These are phyloP conservation scores for Drosophila kambysellisi DNA, from an alignment of 2,888 invertebrate species.

Conservation along the genomic window DNA sequence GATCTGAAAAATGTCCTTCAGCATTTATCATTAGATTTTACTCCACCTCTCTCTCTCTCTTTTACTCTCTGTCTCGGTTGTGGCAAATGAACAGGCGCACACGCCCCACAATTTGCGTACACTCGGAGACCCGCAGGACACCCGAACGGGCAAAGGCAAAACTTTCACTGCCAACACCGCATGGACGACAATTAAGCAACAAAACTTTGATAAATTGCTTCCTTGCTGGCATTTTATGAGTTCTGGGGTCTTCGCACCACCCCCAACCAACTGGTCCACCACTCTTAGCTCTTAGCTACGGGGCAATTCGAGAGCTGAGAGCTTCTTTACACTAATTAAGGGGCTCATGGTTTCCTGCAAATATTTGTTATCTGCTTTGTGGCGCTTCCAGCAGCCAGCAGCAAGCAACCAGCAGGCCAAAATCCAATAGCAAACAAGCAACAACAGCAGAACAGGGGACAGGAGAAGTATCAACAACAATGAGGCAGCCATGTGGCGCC, in stretches of 20 bases:
- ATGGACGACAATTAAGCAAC: slow-evolving; percentile 81
- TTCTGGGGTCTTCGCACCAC: slow-evolving; percentile 15
- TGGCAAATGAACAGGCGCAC: slow-evolving; percentile 53
- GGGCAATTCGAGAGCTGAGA: slow-evolving; percentile 35
- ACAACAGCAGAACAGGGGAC: slow-evolving; percentile 14
- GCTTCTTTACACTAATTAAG: slow-evolving; percentile 81
- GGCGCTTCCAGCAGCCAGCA: slow-evolving; percentile 42
- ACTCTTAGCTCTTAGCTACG: not conserved
- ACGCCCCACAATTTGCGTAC: slow-evolving; percentile 43
- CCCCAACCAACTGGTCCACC: not conserved
- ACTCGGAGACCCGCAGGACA: slow-evolving; percentile 1
- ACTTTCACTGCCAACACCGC: slow-evolving; percentile 68
- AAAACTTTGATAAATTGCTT: slow-evolving; percentile 83
- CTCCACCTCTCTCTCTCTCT: not conserved
- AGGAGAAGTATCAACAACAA: slow-evolving; percentile 46
- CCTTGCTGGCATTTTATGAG: slow-evolving; percentile 76
- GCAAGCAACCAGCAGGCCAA: slow-evolving; percentile 46
- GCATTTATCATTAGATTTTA: slow-evolving; percentile 60
- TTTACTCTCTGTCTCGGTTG: not conserved
- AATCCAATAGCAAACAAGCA: slow-evolving; percentile 65
- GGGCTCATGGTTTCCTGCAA: slow-evolving; percentile 80
- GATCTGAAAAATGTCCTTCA: slow-evolving; percentile 29
- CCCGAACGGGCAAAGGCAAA: slow-evolving; percentile 31
- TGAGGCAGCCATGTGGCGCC: slow-evolving; percentile 73
- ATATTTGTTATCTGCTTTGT: slow-evolving; percentile 77